These are phyloP conservation scores for Aethina tumida DNA, from an alignment of 1,140 invertebrate species.

Conservation along the genomic window DNA sequence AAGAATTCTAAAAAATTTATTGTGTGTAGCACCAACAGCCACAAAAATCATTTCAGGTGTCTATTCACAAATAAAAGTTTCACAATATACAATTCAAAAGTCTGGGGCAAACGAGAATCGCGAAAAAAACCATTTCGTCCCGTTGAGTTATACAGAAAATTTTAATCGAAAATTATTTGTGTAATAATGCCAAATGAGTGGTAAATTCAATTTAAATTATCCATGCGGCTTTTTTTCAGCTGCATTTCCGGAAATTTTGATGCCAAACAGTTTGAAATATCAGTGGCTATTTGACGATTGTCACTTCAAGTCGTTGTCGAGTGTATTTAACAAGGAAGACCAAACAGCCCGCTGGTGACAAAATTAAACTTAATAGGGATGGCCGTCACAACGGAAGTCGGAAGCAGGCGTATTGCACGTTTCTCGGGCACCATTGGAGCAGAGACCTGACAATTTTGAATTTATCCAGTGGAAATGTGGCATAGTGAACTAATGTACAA, in stretches of 20 bases:
- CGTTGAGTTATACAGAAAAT: conserved; percentile 27
- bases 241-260: conserved; percentile 38
- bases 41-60: no score
- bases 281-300: conserved; percentile 28
- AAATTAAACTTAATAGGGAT: conserved; percentile 32
- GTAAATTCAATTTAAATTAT: conserved; percentile 33
- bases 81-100: background rate
- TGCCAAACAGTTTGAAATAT: conserved; percentile 32
- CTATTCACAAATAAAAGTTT: conserved; percentile 9
- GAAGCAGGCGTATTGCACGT: conserved; percentile 19
- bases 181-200: conserved; percentile 35
- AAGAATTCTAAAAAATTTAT: no score
- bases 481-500: conserved; percentile 22
- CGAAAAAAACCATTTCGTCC: background rate
- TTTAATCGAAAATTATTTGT: conserved; percentile 34
- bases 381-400: conserved; percentile 6
- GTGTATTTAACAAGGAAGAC: conserved; percentile 29
- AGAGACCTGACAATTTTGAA: conserved; percentile 23
- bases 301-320: conserved; percentile 30
- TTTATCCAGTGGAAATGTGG: conserved; percentile 11
- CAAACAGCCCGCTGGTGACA: conserved; percentile 32
- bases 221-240: conserved; percentile 27
- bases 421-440: conserved; percentile 17
- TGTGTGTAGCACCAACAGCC: no score
- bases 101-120: background rate